These are phyloP conservation scores for Mylabris phalerata DNA, from an alignment of 1,140 invertebrate genomes.

Conservation along the genomic window DNA sequence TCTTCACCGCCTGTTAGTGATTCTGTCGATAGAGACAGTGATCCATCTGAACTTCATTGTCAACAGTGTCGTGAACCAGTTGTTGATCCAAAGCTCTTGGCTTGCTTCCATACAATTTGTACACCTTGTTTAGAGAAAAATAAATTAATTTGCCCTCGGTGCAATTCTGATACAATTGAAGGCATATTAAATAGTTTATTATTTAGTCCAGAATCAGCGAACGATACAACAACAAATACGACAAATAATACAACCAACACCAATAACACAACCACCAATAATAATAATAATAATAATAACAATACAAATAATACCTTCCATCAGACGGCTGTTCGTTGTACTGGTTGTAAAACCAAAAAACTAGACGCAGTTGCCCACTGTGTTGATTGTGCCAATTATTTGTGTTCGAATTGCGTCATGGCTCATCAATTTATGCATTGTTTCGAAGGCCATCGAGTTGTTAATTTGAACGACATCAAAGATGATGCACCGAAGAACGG, in stretches of 20 bases:
- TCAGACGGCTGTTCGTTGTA: slow-evolving; percentile 49
- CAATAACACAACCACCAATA: too few species aligned
- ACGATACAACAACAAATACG: slow-evolving; percentile 4
- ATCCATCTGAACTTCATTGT: slow-evolving; percentile 59
- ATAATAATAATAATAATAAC: not conserved
- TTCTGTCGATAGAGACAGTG: slow-evolving; percentile 53
- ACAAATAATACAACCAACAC: too few species aligned
- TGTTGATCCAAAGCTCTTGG: slow-evolving; percentile 63
- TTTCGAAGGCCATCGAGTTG: slow-evolving; percentile 91
- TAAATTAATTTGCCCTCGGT: slow-evolving; percentile 75
- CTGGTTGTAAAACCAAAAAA: slow-evolving; percentile 80
- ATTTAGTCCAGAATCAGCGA: slow-evolving; percentile 50
- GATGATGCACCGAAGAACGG: slow-evolving; percentile 40
- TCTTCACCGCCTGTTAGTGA: slow-evolving; percentile 74
- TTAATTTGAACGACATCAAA: slow-evolving; percentile 64
- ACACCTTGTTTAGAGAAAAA: slow-evolving; percentile 74
- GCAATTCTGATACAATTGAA: slow-evolving; percentile 62
- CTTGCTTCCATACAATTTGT: slow-evolving; percentile 80
- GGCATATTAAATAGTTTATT: slow-evolving; percentile 59
- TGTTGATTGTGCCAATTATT: slow-evolving; percentile 89
- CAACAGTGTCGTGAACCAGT: slow-evolving; percentile 74
- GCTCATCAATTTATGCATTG: slow-evolving; percentile 98
- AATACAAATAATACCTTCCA: not conserved
- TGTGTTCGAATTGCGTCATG: slow-evolving; percentile 95
- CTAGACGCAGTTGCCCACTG: slow-evolving; percentile 83